Conservation (phyloP, 2,113 vertebrate genomes). For the Platichthys flesus region DNA sequence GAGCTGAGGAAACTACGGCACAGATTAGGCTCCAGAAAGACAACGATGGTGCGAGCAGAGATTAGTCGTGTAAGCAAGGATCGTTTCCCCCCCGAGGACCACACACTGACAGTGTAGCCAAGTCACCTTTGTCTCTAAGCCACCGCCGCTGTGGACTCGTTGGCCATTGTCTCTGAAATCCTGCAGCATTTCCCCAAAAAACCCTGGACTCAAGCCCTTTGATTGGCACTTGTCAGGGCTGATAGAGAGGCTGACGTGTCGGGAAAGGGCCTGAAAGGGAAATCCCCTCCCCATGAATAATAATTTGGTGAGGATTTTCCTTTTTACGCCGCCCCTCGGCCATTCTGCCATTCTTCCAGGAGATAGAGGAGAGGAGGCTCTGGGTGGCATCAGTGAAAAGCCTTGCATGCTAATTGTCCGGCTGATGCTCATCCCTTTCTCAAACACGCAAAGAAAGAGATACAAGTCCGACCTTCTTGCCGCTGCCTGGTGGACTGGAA, state of each 20-base stretch:
- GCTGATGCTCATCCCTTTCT: slow-evolving; percentile 86
- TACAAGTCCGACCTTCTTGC: slow-evolving; percentile 83
- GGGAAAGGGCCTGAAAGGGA: slow-evolving; percentile 83
- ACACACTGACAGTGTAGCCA: slow-evolving; percentile 93
- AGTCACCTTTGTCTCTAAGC: slow-evolving; percentile 86
- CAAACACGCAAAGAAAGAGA: slow-evolving; percentile 88
- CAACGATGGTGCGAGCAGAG: slow-evolving; percentile 88
- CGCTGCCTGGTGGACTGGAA: slow-evolving; percentile 83
- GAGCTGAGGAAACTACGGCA: slow-evolving; percentile 82
- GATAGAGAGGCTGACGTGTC: slow-evolving; percentile 89
- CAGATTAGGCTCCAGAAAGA: slow-evolving; percentile 88
- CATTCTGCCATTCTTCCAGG: slow-evolving; percentile 58
- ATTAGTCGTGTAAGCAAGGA: slow-evolving; percentile 89
- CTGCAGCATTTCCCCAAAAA: slow-evolving; percentile 68
- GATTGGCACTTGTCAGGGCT: slow-evolving; percentile 96
- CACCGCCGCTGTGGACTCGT: slow-evolving; percentile 66
- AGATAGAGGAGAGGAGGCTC: slow-evolving; percentile 83
- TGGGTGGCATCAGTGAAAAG: slow-evolving; percentile 90
- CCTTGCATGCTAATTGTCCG: slow-evolving; percentile 84
- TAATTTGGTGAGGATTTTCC: slow-evolving; percentile 79
- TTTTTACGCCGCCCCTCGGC: slow-evolving; percentile 76
- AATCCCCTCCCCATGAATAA: slow-evolving; percentile 87
- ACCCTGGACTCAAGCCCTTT: slow-evolving; percentile 84
- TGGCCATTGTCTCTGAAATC: slow-evolving; percentile 80
- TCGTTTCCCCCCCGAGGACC: slow-evolving; percentile 85